Conservation (phyloP, 2,797 vertebrate genomes). For the Cossypha caffra region DNA sequence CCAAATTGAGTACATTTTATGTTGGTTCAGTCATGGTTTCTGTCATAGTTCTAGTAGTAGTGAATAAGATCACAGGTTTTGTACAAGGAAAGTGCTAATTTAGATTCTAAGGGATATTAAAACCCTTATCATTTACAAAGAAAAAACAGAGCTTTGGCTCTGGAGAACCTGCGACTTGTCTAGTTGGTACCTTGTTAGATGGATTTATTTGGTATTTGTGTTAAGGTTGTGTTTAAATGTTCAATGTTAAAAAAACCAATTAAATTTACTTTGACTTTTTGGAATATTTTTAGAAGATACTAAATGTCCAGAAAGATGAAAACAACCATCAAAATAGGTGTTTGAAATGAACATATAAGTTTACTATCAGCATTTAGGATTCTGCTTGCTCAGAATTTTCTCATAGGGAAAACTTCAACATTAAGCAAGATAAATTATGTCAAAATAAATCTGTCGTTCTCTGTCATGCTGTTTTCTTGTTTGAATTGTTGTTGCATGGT, state of each 20-base stretch:
- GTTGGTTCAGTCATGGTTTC: neutral
- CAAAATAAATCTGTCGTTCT: neutral
- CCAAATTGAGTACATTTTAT: accelerated
- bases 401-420: neutral
- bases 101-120: neutral
- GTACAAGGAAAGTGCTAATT: neutral
- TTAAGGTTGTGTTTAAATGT: neutral
- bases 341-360: neutral
- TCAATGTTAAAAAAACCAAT: neutral
- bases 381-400: neutral
- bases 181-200: accelerated
- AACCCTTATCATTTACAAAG: neutral
- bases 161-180: neutral
- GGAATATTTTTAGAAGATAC: neutral
- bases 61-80: neutral
- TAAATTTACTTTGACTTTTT: neutral
- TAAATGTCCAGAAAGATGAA: neutral
- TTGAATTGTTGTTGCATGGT: neutral
- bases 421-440: neutral
- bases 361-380: neutral
- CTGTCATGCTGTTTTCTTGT: neutral
- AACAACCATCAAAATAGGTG: neutral
- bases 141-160: neutral
- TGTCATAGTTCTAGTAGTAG: neutral
- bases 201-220: neutral